Conservation (phyloP, 2,113 vertebrate genomes). For the Lontra canadensis region DNA sequence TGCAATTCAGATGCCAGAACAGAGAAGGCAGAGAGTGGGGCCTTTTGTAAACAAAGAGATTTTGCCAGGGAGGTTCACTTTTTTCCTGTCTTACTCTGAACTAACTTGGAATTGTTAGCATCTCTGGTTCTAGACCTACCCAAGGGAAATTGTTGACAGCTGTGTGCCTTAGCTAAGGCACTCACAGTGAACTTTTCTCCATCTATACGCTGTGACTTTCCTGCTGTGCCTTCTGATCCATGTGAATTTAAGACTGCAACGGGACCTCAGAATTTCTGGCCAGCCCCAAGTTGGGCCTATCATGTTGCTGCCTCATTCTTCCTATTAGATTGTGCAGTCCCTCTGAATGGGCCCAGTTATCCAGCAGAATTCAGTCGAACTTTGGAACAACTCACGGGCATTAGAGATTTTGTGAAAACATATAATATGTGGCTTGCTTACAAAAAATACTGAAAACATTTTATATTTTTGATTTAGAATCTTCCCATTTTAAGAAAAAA, state of each 20-base stretch:
- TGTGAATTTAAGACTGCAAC: not conserved
- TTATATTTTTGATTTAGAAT: not conserved
- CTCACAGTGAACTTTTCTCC: not conserved
- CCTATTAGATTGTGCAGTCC: not conserved
- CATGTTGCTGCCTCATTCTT: not conserved
- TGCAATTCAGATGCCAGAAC: not conserved
- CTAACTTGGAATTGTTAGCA: not conserved
- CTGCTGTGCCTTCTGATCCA: not conserved
- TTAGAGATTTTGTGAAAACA: not conserved
- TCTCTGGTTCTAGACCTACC: not conserved
- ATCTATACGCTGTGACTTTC: not conserved
- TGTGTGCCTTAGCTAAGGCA: not conserved
- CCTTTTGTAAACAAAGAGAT: not conserved
- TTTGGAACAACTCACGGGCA: not conserved
- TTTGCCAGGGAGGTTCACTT: not conserved
- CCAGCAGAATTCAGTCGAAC: not conserved
- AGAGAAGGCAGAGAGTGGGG: not conserved
- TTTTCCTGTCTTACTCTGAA: not conserved
- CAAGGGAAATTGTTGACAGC: too few relatives aligned
- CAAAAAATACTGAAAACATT: not conserved
- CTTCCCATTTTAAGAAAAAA: not conserved
- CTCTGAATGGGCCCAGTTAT: not conserved
- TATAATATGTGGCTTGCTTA: not conserved
- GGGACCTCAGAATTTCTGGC: not conserved
- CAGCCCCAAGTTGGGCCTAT: too few relatives aligned